Evolutionary conservation across 92 coral and sea anemone species (phyloP).

Genomic region (Micromussa lordhowensis): DNA sequence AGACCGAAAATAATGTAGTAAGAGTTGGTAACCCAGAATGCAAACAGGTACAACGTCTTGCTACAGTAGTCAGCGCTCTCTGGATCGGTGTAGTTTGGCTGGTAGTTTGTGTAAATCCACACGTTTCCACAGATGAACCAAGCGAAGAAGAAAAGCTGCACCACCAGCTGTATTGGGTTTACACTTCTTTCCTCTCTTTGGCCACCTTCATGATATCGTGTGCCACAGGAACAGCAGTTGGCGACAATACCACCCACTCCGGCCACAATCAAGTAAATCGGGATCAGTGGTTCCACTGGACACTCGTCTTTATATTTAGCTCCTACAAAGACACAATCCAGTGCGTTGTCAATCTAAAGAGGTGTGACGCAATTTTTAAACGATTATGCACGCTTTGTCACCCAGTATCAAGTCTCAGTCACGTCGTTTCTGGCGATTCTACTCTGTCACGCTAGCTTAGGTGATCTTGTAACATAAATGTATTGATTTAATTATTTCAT

Average conservation of each 20-base stretch:
- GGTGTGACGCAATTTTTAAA: background rate
- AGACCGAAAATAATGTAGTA: background rate
- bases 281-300: slow-evolving; percentile 56
- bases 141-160: background rate
- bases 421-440: too few species aligned
- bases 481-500: too few species aligned
- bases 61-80: slow-evolving; percentile 2
- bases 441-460: too few species aligned
- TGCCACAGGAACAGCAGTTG: slow-evolving; percentile 38
- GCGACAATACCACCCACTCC: slow-evolving; percentile 48
- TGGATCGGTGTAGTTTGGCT: slow-evolving; percentile 25
- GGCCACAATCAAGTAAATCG: slow-evolving; percentile 55
- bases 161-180: background rate
- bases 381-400: too few species aligned
- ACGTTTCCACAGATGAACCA: slow-evolving; percentile 8
- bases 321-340: slow-evolving; percentile 25
- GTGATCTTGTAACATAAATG: too few species aligned
- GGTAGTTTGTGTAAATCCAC: slow-evolving; percentile 15
- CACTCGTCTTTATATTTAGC: slow-evolving; percentile 60
- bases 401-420: too few species aligned
- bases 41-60: slow-evolving; percentile 12
- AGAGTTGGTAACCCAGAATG: slow-evolving; percentile 11
- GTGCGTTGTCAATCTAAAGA: background rate
- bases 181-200: background rate
- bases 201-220: background rate